Percentiles rank a stretch among this genome's conserved stretches.
phyloP scores from a whole-genome alignment of 2,113 vertebrate species.

The Gasterosteus nipponicus region DNA sequence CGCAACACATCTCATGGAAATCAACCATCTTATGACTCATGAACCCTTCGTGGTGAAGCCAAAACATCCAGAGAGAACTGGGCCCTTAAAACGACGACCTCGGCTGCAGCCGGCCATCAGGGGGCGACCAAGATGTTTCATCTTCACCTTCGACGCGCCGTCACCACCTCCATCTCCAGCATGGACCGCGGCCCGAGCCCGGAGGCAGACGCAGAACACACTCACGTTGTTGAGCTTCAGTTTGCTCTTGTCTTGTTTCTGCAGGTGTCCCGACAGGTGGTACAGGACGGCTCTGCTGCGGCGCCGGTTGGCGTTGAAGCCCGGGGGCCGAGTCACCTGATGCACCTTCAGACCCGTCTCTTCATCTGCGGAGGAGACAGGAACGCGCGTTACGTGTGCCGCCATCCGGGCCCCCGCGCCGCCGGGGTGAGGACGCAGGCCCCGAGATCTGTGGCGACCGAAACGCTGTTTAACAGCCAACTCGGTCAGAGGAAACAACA shows the following conservation, averaged over 20 bases:
- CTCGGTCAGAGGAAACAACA: neutral
- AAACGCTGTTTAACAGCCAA: neutral
- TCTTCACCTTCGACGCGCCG: neutral
- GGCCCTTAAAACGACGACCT: neutral
- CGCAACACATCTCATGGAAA: neutral
- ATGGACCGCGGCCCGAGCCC: too few species aligned
- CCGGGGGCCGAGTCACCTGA: conserved; percentile 80
- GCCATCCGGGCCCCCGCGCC: neutral
- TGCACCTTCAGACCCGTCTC: conserved; percentile 84
- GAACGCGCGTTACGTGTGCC: conserved; percentile 3
- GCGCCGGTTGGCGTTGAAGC: conserved; percentile 84
- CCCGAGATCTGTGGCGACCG: neutral
- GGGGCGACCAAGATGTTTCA: neutral
- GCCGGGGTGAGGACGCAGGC: neutral
- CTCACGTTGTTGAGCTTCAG: conserved; percentile 87
- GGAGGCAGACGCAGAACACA: neutral
- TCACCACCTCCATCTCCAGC: neutral
- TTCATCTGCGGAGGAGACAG: conserved; percentile 71
- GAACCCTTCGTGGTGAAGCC: neutral
- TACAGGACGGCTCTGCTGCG: conserved; percentile 86
- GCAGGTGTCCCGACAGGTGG: conserved; percentile 86
- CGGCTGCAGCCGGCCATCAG: neutral
- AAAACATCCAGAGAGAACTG: too few species aligned
- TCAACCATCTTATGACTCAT: neutral
- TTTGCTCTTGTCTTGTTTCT: conserved; percentile 88